Conservation (phyloP, 2,797 vertebrate species). For the Enteromius mattozi region DNA sequence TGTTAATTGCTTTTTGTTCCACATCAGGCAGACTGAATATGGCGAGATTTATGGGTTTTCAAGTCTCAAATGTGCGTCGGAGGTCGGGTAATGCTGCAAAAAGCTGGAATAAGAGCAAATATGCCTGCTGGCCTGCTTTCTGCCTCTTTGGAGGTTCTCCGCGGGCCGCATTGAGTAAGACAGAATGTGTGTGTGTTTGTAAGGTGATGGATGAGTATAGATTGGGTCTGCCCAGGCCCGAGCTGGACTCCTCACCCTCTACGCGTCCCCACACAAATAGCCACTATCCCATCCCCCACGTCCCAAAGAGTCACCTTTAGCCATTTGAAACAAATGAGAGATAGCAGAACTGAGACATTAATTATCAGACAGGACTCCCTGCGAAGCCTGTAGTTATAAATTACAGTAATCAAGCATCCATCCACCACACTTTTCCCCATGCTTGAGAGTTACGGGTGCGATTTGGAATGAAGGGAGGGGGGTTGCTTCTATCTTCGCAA, state of each 20-base stretch:
- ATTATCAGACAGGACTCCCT: constrained; percentile 70
- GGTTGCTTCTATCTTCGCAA: constrained; percentile 4
- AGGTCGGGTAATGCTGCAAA: constrained; percentile 31
- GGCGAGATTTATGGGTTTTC: constrained; percentile 54
- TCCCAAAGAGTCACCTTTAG: constrained; percentile 69
- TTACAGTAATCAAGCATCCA: constrained; percentile 71
- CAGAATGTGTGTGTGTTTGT: constrained; percentile 47
- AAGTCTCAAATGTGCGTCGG: constrained; percentile 36
- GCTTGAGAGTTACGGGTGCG: constrained; percentile 32
- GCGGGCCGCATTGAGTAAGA: constrained; percentile 31
- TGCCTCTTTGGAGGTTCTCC: constrained; percentile 36
- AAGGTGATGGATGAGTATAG: constrained; percentile 75
- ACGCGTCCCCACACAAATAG: constrained; percentile 70
- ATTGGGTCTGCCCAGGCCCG: constrained; percentile 65
- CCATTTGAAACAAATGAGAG: constrained; percentile 76
- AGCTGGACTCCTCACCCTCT: constrained; percentile 64
- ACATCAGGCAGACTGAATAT: constrained; percentile 43
- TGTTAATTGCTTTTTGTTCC: constrained; percentile 46
- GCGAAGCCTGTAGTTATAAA: constrained; percentile 68
- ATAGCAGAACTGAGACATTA: constrained; percentile 74
- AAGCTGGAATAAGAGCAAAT: constrained; percentile 43
- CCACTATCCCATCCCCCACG: constrained; percentile 62
- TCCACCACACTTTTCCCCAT: constrained; percentile 62
- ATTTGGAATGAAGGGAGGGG: neutral
- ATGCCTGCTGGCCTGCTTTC: constrained; percentile 34